Evolutionary conservation across 2,888 invertebrate genomes (phyloP), one percentile per base, ranked within the genome.

Genomic region (Drosophila picticornis): DNA sequence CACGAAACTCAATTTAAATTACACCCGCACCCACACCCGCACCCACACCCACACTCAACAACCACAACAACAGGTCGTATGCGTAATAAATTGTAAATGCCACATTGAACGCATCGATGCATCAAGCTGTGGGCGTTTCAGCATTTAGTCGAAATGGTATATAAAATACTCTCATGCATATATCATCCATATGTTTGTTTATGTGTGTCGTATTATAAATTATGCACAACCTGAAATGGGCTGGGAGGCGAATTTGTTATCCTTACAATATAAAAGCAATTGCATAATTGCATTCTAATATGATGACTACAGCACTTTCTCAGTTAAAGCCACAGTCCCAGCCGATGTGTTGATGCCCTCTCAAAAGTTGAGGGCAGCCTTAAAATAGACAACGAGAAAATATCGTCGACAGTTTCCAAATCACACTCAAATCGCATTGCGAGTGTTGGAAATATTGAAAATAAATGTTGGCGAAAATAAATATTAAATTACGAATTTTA

Each of bases 241-340:
- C 59, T 62, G 56, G 43, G 36, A 46, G 60, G 29, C 53, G 16
- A 46, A 67, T 56, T 43, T 50, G 56, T 57, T 72, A 59, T 72
- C 40, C 61, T 46, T 58, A 64, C 64, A 46, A 68, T 74, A 65
- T 66, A 72, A 84, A 87, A 72, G 84, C 80, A 77, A 84, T 84
- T 84, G 85, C 77, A 80, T 84, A 84, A 84, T 84, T 87, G 74
- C 80, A 60, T 77, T 84, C 82, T 82, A 80, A 84, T 87, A 80
- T 77, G 88, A 84, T 84, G 88, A 84, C 77, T 82, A 59, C 77
- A 76, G 73, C 79, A 81, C 55, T 76, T 78, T 59, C 61, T 50
- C 52, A 64, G 60, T 51, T 0, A 22, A 43, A 34, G 10, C 1
- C 38, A 29, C 13, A 4, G n/a, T 10, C 27, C 22, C 25, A 53